Base-by-base conservation (phyloP, 2,113 vertebrate genomes). In the Alligator mississippiensis region DNA sequence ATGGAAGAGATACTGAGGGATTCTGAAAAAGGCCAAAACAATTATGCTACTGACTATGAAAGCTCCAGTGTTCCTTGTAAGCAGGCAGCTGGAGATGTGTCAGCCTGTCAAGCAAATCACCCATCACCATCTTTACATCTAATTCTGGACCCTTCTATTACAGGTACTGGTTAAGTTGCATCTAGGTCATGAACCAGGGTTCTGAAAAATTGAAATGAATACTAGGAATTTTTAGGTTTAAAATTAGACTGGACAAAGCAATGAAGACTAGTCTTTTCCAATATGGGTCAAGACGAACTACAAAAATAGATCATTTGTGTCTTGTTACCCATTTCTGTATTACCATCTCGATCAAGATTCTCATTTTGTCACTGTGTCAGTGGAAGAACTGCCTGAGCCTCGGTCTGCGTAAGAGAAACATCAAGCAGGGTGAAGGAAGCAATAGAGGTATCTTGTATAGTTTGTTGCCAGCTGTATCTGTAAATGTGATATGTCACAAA, bases 1-100 rank as follows among this genome's bases (percentile, higher is more conserved):
- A 99, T 99, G 99, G 99, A 99, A 95, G 99, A 99, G 92, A 98
- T 99, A 38, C 94, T 99, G 93, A 97, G 98, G 81, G 98, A 99
- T 96, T 98, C 97, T 38, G 98, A 98, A 90, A 98, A 98, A 92
- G 96, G 90, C 14, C 97, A 98, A 81, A 87, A 74, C 5, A 58
- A 13, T 28, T 84, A 21, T 84, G 2, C 38, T 93, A 47, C 62
- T 54, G 59, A 92, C 28, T 72, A 0, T 57, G 92, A 92, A 10
- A 90, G 77, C 34, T 90, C 30, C 25, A 77, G 61, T 62, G 96
- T 96, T 25, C 88, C 30, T 85, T 77, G 88, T 70, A 85, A 90
- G 27, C 87, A 84, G 92, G 90, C 92, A 28, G 38, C 85, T 96
- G 95, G 47, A 27, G 93, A 96, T 81, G 64, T 38, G n/a, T 84